Evolutionary conservation across 1,140 invertebrate genomes (phyloP), one percentile per base, ranked within the genome.

Genomic region (Cyphomyrmex costatus): DNA sequence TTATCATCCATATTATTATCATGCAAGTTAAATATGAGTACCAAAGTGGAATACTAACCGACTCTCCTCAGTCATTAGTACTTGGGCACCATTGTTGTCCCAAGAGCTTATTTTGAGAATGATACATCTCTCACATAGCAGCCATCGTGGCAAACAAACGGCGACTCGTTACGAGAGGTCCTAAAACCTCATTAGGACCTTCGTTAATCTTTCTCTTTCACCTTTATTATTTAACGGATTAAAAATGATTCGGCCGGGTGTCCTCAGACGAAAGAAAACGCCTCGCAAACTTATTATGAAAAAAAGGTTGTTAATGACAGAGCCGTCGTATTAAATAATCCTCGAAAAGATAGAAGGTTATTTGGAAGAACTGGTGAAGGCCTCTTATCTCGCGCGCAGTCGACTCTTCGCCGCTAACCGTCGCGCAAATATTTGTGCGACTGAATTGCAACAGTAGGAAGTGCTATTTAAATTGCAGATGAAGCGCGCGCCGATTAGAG

Each of bases 381-480:
- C 6, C 36, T 49, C 68, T 33, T 21, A 30, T 16, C 14, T 46
- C 24, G 19, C 60, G 53, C 0, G 19, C 63, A 21, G 60, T 33
- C 42, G 27, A n/a, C 46, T 66, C 53, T 24, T 74, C 42, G 24
- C 19, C 42, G 78, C 30, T 42, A 42, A 42, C 49, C n/a, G 46
- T 80, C 46, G 63, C 74, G 76, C 76, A 86, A 86, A 86, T 86
- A 86, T 86, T 86, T 86, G 84, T 68, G 84, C 63, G 27, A 46
- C 63, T 77, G 63, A 68, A 86, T 79, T 66, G 84, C 84, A 68
- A 79, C 61, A 65, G 63, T 33, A 24, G 51, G 36, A 86, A 60
- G 46, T 56, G 51, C 76, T 53, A 80, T 86, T 86, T 86, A 86
- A 86, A 86, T 86, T 86, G 84, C 84, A 86, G 76, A 86, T 80